phyloP scores from a whole-genome alignment of 2,113 vertebrate genomes.

The Hucho hucho region DNA sequence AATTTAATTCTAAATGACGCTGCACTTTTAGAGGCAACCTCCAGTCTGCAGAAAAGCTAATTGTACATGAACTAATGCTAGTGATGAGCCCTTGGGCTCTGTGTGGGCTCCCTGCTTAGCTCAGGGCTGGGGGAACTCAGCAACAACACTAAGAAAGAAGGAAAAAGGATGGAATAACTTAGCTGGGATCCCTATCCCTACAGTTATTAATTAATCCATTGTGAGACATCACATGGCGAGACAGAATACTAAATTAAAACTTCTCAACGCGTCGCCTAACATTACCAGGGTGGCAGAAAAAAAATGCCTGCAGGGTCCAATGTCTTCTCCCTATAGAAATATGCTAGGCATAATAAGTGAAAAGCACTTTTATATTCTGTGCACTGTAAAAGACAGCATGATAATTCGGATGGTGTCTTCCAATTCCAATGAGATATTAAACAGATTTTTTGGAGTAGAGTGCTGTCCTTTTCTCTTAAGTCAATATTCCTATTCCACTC shows the following conservation, averaged over 20 bases:
- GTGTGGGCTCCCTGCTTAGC: slow-evolving; percentile 1
- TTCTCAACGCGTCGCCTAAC: no score
- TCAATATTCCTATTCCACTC: slow-evolving; percentile 1
- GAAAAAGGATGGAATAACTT: neutral
- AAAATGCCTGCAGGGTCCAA: neutral
- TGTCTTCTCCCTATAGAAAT: neutral
- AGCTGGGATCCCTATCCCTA: no score
- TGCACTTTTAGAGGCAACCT: neutral
- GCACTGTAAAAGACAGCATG: slow-evolving; percentile 10
- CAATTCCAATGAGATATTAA: slow-evolving; percentile 6
- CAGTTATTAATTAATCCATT: no score
- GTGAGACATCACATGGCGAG: no score
- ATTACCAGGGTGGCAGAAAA: no score
- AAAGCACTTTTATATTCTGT: slow-evolving; percentile 3
- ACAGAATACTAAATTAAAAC: no score
- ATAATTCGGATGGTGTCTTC: slow-evolving; percentile 4
- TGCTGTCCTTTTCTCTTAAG: slow-evolving; percentile 17
- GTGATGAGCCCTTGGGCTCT: slow-evolving; percentile 45
- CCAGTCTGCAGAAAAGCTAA: slow-evolving; percentile 24
- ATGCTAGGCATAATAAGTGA: no score
- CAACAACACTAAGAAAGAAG: neutral
- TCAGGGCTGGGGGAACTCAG: slow-evolving; percentile 11
- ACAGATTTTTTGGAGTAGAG: slow-evolving; percentile 16
- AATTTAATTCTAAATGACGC: neutral
- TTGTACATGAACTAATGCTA: slow-evolving; percentile 62